These are phyloP conservation scores for Brachylomia viminalis DNA, from an alignment of 2,888 invertebrate genomes.

Conservation along the genomic window DNA sequence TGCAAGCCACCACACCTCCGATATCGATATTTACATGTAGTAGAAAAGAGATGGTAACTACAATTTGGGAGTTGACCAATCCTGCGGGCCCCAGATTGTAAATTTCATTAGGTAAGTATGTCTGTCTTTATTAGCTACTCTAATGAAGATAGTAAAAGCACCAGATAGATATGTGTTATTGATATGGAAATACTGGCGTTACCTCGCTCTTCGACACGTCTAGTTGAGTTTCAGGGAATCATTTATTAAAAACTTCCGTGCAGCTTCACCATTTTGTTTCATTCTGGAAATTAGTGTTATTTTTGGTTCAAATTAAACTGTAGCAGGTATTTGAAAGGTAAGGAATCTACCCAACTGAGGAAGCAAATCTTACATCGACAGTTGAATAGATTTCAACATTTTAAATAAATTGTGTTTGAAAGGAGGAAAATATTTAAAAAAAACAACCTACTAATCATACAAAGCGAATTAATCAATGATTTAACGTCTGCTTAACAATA, in stretches of 20 bases:
- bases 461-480: too few relatives aligned
- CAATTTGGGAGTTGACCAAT: too few relatives aligned
- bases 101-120: neutral
- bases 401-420: too few relatives aligned
- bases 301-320: neutral
- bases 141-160: neutral
- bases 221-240: neutral
- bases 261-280: neutral
- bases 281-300: neutral
- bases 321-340: too few relatives aligned
- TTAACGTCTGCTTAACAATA: too few relatives aligned
- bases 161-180: neutral
- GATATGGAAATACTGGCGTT: neutral
- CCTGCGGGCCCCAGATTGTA: neutral
- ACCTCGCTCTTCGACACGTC: neutral
- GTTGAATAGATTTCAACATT: too few relatives aligned
- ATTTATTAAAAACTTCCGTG: neutral
- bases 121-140: neutral
- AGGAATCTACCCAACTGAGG: too few relatives aligned
- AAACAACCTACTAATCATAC: too few relatives aligned
- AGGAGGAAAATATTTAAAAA: too few relatives aligned
- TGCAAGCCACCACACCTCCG: too few relatives aligned
- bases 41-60: neutral
- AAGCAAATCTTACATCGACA: too few relatives aligned
- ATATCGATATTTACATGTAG: neutral